Evolutionary conservation across 2,888 invertebrate species (phyloP).

Genomic region (Ophion obscuratus): DNA sequence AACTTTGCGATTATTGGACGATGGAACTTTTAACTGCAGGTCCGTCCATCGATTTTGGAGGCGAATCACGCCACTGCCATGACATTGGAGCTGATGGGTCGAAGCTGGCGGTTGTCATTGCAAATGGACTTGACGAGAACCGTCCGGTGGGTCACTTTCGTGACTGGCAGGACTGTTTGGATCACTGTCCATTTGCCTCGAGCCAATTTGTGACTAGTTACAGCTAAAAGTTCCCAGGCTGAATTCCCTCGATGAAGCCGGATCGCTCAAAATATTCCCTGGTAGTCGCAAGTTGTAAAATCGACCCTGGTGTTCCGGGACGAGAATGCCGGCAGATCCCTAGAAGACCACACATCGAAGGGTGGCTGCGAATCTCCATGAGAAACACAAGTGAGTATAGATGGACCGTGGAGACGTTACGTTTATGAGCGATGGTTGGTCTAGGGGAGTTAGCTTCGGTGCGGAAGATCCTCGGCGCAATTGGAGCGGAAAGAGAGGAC

Average conservation of each 20-base stretch:
- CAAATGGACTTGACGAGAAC: not conserved
- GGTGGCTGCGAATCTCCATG: conserved; percentile 47
- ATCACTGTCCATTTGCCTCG: not conserved
- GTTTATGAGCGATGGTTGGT: conserved; percentile 40
- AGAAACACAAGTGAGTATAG: conserved; percentile 55
- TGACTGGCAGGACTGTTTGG: not conserved
- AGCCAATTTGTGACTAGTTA: not conserved
- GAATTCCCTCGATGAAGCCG: not conserved
- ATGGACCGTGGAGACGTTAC: conserved; percentile 41
- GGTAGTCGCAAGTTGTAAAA: not conserved
- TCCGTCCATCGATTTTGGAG: not conserved
- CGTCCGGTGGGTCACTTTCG: conserved; percentile 1
- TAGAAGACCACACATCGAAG: conserved; percentile 30
- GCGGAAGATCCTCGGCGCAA: conserved; percentile 55
- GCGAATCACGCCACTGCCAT: not conserved
- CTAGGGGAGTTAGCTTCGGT: conserved; percentile 35
- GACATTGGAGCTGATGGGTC: not conserved
- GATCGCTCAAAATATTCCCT: not conserved
- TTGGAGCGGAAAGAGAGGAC: conserved; percentile 67
- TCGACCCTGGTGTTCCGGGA: not conserved
- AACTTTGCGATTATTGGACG: not conserved
- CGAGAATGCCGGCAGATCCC: not conserved
- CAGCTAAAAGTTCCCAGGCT: not conserved
- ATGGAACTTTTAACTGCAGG: not conserved
- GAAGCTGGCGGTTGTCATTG: not conserved